Percentiles rank a stretch among this genome's conserved stretches.
Conservation (phyloP, 2,888 invertebrate species). For the Orgyia antiqua region DNA sequence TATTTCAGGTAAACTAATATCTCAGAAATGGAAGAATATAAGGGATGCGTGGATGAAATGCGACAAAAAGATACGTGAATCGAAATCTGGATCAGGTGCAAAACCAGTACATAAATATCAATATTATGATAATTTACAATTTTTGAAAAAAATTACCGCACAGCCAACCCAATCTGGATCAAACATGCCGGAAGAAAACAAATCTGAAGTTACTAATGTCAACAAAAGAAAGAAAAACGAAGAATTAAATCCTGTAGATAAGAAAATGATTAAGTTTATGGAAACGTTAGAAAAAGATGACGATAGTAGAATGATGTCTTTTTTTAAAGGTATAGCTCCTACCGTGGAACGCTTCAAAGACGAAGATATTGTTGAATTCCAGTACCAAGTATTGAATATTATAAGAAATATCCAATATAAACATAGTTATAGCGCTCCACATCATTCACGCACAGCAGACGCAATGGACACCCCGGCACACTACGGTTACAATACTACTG, state of each 20-base stretch:
- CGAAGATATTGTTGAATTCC: constrained; percentile 26
- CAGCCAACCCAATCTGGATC: constrained; percentile 4
- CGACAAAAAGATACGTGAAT: constrained; percentile 12
- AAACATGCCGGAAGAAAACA: constrained; percentile 8
- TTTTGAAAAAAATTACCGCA: constrained; percentile 8
- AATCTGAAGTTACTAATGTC: constrained; percentile 2
- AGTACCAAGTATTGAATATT: constrained; percentile 21
- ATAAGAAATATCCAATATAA: constrained; percentile 13
- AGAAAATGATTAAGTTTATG: constrained; percentile 22
- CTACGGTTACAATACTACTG: constrained; percentile 21
- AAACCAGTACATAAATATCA: constrained; percentile 15
- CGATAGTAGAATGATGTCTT: constrained; percentile 22
- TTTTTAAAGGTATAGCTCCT: constrained; percentile 19
- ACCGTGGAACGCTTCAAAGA: constrained; percentile 23
- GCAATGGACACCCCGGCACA: constrained; percentile 5
- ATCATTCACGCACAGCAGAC: constrained; percentile 6
- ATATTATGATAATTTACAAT: constrained; percentile 6
- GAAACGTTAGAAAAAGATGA: constrained; percentile 24
- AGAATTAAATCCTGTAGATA: constrained; percentile 18
- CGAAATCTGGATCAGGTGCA: constrained; percentile 20
- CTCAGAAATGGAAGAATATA: constrained; percentile 9
- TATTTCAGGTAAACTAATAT: constrained; percentile 9
- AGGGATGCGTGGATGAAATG: constrained; percentile 17
- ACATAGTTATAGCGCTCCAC: constrained; percentile 10
- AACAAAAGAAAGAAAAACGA: constrained; percentile 9